phyloP scores from a whole-genome alignment of 2,797 vertebrate species.

The Pseudochirops corinnae region DNA sequence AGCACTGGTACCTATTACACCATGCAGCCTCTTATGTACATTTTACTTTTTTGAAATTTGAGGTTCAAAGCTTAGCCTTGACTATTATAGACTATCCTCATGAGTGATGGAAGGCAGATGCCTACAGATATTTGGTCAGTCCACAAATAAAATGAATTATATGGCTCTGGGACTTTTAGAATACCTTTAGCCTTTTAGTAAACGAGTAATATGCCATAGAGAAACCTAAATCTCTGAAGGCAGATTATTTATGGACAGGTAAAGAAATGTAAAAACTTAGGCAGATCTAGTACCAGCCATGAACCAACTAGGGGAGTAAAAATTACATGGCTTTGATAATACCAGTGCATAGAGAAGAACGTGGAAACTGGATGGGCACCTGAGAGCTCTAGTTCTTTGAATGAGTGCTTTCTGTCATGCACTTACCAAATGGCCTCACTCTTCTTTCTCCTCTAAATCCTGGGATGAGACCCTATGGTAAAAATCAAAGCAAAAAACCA shows the following conservation, averaged over 20 bases:
- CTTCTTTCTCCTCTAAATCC: slow-evolving; percentile 61
- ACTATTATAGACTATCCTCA: slow-evolving; percentile 43
- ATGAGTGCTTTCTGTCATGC: background rate
- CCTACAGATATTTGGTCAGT: slow-evolving; percentile 60
- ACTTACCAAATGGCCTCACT: slow-evolving; percentile 14
- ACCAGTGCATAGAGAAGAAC: slow-evolving; percentile 14
- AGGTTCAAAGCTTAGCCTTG: slow-evolving; percentile 41
- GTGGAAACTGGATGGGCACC: slow-evolving; percentile 38
- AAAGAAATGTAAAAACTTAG: slow-evolving; percentile 67
- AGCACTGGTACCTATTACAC: background rate
- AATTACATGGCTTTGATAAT: slow-evolving; percentile 52
- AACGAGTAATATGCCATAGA: background rate
- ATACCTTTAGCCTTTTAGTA: background rate
- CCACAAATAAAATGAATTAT: background rate
- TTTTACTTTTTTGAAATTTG: slow-evolving; percentile 44
- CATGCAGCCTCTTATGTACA: background rate
- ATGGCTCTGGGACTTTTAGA: slow-evolving; percentile 34
- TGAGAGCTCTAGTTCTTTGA: slow-evolving; percentile 28
- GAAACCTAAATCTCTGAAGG: background rate
- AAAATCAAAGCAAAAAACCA: background rate
- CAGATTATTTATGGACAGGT: slow-evolving; percentile 51
- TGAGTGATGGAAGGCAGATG: slow-evolving; percentile 31
- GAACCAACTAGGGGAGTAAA: slow-evolving; percentile 59
- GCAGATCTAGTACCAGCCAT: slow-evolving; percentile 64
- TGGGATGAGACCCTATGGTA: slow-evolving; percentile 31